Base-by-base conservation (phyloP, 2,888 invertebrate species). In the Deilephila porcellus region DNA sequence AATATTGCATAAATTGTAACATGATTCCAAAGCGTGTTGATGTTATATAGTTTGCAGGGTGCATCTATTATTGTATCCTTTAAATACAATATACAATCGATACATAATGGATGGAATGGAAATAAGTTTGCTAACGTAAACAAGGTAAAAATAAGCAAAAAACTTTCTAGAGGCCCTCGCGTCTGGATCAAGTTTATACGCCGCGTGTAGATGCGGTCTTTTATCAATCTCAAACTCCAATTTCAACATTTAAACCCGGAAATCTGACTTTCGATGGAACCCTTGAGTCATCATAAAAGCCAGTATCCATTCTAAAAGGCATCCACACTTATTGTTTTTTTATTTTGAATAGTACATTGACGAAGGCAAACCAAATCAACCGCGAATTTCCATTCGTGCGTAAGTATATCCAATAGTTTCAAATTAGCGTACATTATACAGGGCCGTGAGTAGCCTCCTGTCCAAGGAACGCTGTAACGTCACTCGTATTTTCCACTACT, bases 351-450 rank as follows among this genome's bases (percentile, higher is more conserved):
- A 52, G 5, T 8, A 67, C 25, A 19, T 45, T 52, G 67, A 25
- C 67, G 67, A 11, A 7, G 8, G 60, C 25, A 60, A n/a, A 60
- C n/a, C 60, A 14, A 45, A 64, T 45, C 19, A 20, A 37, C 20
- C 52, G 67, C 45, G 52, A 25, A 67, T 52, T 52, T 17, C 52
- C 52, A 52, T 6, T 17, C 25, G 45, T 37, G 67, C 37, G 56
- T n/a, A 25, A 25, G 25, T 25, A n/a, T 56, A 25, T 52, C 6
- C 25, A 67, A 67, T 67, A 52, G n/a, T 67, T 67, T 67, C 25
- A 25, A 67, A 52, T 67, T 25, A 67, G 17, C 64, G 64, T 45
- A 45, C 45, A 67, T 67, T 11, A 63, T 34, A 62, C 62, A 64
- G 37, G 20, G 11, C 6, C 64, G 11, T 60, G 4, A 29, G n/a